phyloP scores from a whole-genome alignment of 2,113 vertebrate species.

The Furnarius figulus region DNA sequence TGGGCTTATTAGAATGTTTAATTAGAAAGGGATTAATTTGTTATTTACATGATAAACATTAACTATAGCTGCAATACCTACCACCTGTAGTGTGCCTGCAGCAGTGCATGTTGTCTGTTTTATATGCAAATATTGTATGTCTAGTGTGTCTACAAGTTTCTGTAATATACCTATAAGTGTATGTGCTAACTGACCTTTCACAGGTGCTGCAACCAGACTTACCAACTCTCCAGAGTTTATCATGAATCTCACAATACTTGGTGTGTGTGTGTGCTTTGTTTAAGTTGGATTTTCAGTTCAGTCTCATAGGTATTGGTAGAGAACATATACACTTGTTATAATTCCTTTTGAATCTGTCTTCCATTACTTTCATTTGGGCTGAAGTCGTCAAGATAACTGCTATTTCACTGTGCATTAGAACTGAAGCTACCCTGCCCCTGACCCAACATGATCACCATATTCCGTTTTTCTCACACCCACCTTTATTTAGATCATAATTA shows the following conservation, averaged over 20 bases:
- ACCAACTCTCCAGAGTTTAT: neutral
- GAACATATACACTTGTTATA: neutral
- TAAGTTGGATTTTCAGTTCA: slow-evolving; percentile 8
- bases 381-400: neutral
- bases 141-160: slow-evolving; percentile 50
- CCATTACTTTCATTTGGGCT: neutral
- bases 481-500: slow-evolving; percentile 8
- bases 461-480: neutral
- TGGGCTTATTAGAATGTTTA: neutral
- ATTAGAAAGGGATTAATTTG: neutral
- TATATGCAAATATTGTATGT: slow-evolving; percentile 41
- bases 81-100: slow-evolving; percentile 67
- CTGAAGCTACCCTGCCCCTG: neutral
- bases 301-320: neutral
- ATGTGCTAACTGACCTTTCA: slow-evolving; percentile 70
- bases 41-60: neutral
- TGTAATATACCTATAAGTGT: slow-evolving; percentile 59
- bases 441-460: neutral
- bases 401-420: neutral
- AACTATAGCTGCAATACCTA: slow-evolving; percentile 22
- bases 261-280: neutral
- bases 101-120: slow-evolving; percentile 68
- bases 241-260: neutral
- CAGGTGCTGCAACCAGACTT: slow-evolving; percentile 55
- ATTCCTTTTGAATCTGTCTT: neutral